A percentile compares a stretch with the other conserved stretches of the same genome.
These are phyloP conservation scores for Poeciliopsis turneri DNA, from an alignment of 2,797 vertebrate genomes.

Conservation along the genomic window DNA sequence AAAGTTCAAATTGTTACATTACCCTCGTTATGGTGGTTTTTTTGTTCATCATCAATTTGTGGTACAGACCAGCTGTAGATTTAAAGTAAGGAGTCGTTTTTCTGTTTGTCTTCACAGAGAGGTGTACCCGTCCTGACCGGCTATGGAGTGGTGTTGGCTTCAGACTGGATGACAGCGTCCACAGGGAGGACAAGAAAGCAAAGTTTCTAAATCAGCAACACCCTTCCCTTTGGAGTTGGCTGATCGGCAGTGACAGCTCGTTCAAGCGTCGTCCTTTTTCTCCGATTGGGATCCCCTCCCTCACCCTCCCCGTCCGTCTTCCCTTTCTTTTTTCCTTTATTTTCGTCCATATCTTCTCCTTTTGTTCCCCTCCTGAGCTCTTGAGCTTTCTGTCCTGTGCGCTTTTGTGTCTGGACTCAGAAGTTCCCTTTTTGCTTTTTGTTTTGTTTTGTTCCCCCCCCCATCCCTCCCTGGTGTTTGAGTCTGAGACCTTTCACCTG, in stretches of 20 bases:
- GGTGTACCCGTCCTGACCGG: slow-evolving; percentile 51
- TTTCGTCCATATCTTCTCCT: neutral
- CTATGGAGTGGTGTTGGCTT: slow-evolving; percentile 81
- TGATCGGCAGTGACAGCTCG: slow-evolving; percentile 45
- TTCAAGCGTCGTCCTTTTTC: slow-evolving; percentile 29
- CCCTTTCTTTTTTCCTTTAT: neutral
- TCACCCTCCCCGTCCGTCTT: neutral
- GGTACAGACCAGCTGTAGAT: neutral
- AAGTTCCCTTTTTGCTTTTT: slow-evolving; percentile 5
- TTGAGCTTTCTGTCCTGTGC: slow-evolving; percentile 6
- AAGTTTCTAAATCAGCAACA: slow-evolving; percentile 45
- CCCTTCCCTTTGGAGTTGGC: slow-evolving; percentile 34
- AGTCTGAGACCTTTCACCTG: slow-evolving; percentile 31
- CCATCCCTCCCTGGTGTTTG: neutral
- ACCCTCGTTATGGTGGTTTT: neutral
- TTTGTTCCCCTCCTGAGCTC: slow-evolving; percentile 13
- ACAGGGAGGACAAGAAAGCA: slow-evolving; percentile 63
- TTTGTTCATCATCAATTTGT: neutral
- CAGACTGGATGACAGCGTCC: slow-evolving; percentile 84
- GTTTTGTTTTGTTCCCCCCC: neutral
- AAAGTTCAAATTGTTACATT: neutral
- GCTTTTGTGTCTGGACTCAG: slow-evolving; percentile 6
- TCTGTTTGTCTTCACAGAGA: slow-evolving; percentile 38
- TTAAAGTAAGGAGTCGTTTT: slow-evolving; percentile 1
- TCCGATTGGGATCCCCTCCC: slow-evolving; percentile 8